Base-by-base conservation (phyloP, 2,888 invertebrate genomes). In the Erannis defoliaria region DNA sequence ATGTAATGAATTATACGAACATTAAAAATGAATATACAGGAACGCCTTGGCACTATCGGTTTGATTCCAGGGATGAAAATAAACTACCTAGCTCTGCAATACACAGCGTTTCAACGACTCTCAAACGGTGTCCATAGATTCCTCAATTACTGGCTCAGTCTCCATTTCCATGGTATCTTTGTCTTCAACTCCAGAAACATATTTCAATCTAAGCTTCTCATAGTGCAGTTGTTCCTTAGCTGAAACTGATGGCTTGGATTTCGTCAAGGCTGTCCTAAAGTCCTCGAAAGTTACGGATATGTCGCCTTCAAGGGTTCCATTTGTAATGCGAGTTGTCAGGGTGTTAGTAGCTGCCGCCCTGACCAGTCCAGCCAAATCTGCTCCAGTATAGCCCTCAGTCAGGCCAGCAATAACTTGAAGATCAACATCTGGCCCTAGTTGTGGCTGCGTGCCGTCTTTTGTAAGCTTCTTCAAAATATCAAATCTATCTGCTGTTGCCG, bases 401-500 rank as follows among this genome's bases (percentile, higher is more conserved):
- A 96, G 93, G 9, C 87, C 93, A 0, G 96, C 97, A 42, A 99
- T 91, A 3, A 93, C 90, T 68, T 94, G 93, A 67, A 99, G 91
- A 79, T 96, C 94, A 0, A 98, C 97, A 85, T 98, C 97, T 0
- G 94, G 88, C 0, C 95, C 94, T 55, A 99, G 85, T 64, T 93
- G 93, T 0, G 99, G 99, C 72, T 94, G 95, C 0, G 96, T 96
- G 14, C 98, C 97, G 78, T 96, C 95, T 96, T 98, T 98, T 0
- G 98, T 98, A 1, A 98, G 93, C 35, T 98, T 97, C 74, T 94
- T 94, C 16, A 99, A 92, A 72, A 99, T 99, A 71, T 99, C 99
- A 0, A 94, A 94, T 62, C 99, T 94, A 79, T 98, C 99, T 10
- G 93, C 87, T 2, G 94, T 87, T 2, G 94, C 94, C 0, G 99